A percentile compares a stretch with the other conserved stretches of the same genome.
Evolutionary conservation across 2,797 vertebrate genomes (phyloP).

Genomic region (Lepus townsendii): DNA sequence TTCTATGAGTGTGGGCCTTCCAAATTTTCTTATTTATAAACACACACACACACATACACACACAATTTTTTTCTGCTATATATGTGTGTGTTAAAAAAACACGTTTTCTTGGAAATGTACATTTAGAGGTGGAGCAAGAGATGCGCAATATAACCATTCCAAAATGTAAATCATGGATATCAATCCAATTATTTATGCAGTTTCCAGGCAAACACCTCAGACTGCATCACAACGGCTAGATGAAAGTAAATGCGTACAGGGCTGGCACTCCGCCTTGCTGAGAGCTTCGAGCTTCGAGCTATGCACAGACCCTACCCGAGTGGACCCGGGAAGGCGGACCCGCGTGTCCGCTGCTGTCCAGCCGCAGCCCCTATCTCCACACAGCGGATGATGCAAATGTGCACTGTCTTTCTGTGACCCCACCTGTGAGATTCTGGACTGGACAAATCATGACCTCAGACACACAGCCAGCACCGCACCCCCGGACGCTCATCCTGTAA

Average conservation of each 20-base stretch:
- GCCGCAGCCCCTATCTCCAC: background rate
- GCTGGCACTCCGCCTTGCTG: background rate
- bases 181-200: background rate
- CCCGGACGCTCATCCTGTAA: background rate
- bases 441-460: background rate
- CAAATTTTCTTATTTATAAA: background rate
- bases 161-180: background rate
- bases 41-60: too few species aligned
- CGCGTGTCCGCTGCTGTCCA: constrained; percentile 9
- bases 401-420: background rate
- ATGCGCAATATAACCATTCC: background rate
- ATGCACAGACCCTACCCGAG: background rate
- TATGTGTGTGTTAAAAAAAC: background rate
- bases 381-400: background rate
- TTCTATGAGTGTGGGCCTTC: background rate
- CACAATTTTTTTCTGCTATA: background rate
- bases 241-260: background rate
- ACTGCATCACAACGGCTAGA: background rate
- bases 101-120: background rate
- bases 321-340: background rate
- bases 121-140: background rate
- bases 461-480: background rate
- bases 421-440: background rate
- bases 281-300: background rate
- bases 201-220: background rate